Evolutionary conservation across 2,797 vertebrate species (phyloP).

Genomic region (Chloroceryle amazona): DNA sequence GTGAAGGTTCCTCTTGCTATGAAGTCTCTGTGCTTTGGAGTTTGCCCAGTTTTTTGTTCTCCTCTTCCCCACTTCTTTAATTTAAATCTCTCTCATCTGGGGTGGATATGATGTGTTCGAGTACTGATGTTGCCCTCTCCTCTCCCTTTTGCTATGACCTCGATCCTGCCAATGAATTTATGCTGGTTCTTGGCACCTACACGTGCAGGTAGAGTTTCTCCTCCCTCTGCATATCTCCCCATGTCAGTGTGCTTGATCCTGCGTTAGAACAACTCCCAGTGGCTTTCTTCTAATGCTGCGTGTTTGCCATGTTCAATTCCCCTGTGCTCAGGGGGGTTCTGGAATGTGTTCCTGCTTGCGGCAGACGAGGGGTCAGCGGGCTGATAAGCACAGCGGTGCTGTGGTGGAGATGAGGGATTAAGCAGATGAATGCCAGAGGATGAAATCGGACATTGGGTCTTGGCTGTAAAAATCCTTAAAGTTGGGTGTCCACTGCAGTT

Average conservation of each 20-base stretch:
- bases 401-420: not conserved
- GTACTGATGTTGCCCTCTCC: not conserved
- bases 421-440: not conserved
- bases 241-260: not conserved
- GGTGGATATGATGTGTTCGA: not conserved
- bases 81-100: not conserved
- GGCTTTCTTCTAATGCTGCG: not conserved
- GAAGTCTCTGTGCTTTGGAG: not conserved
- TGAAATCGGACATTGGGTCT: not conserved
- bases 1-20: not conserved
- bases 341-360: not conserved
- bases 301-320: not conserved
- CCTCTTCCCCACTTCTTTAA: not conserved
- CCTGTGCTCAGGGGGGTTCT: not conserved
- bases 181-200: not conserved
- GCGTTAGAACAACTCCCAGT: rapidly evolving
- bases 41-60: not conserved
- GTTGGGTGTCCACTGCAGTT: not conserved
- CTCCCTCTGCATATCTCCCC: not conserved
- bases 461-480: not conserved
- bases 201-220: not conserved
- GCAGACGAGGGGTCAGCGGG: not conserved
- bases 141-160: not conserved
- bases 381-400: not conserved
- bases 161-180: not conserved